Conservation (phyloP, 2,113 vertebrate species). For the Microcebus tavaratra region DNA sequence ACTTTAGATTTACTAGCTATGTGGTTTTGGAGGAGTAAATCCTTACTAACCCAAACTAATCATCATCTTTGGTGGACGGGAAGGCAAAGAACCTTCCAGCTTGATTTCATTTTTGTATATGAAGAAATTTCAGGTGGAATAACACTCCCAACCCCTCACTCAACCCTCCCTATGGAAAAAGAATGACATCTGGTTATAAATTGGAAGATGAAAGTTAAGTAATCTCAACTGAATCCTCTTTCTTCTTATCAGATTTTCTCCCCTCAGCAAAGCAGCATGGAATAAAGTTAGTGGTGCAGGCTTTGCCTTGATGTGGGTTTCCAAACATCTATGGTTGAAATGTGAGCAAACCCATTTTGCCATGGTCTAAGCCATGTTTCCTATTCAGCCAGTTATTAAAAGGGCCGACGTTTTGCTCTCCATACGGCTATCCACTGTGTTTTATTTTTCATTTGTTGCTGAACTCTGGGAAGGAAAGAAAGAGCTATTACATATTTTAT, state of each 20-base stretch:
- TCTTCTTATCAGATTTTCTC: background rate
- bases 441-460: background rate
- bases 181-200: background rate
- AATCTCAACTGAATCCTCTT: background rate
- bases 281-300: background rate
- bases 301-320: background rate
- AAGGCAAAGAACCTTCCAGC: background rate
- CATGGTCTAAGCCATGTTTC: background rate
- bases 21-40: background rate
- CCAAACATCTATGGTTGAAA: background rate
- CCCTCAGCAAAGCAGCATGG: background rate
- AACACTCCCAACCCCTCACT: background rate
- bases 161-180: background rate
- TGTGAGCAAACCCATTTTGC: background rate
- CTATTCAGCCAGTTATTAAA: background rate
- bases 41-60: background rate
- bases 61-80: background rate
- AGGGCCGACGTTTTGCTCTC: background rate
- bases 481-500: background rate
- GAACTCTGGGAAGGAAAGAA: conserved; percentile 16
- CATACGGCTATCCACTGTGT: background rate
- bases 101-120: background rate
- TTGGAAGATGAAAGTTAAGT: background rate
- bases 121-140: background rate
- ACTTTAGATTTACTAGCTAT: background rate